Evolutionary conservation across 2,113 vertebrate species (phyloP).

Genomic region (Carlito syrichta): DNA sequence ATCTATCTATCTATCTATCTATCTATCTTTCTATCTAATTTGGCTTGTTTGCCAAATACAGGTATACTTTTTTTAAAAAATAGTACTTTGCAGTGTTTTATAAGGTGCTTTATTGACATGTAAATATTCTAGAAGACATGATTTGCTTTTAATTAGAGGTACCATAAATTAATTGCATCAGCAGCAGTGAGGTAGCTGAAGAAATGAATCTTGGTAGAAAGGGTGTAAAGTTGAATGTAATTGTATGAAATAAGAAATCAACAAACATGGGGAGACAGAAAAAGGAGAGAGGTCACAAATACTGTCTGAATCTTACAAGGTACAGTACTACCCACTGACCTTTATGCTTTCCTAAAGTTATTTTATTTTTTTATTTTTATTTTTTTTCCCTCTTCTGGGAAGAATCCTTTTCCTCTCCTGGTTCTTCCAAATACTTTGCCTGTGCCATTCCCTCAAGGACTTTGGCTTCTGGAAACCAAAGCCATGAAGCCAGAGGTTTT

Average conservation of each 20-base stretch:
- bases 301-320: neutral
- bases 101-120: neutral
- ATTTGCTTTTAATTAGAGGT: neutral
- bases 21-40: too few relatives aligned
- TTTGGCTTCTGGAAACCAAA: neutral
- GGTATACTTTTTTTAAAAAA: neutral
- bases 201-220: neutral
- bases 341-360: neutral
- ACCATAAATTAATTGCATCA: neutral
- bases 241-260: neutral
- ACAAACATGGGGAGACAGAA: neutral
- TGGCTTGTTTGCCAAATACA: neutral
- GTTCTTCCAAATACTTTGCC: neutral
- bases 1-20: too few relatives aligned
- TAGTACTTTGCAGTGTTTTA: neutral
- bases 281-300: neutral
- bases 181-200: neutral
- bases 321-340: rapidly evolving
- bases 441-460: neutral
- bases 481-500: neutral
- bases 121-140: neutral
- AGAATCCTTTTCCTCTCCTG: neutral
- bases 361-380: too few relatives aligned
- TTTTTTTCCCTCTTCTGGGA: too few relatives aligned
- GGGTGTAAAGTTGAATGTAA: neutral